Evolutionary conservation across 2,888 invertebrate genomes (phyloP).

Genomic region (Arge pagana): DNA sequence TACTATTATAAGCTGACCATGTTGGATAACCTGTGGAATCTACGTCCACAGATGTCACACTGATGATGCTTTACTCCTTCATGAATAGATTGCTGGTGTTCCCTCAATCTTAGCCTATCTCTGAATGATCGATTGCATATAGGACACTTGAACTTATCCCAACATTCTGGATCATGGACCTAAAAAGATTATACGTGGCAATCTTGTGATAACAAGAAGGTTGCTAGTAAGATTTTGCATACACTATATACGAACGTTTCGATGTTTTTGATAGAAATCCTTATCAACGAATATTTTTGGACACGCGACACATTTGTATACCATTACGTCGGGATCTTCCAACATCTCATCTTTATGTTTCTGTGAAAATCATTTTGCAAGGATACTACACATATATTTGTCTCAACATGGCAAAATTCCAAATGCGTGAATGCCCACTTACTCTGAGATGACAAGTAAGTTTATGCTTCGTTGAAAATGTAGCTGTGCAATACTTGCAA

Average conservation of each 20-base stretch:
- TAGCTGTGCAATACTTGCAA: slow-evolving; percentile 37
- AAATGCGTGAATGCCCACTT: slow-evolving; percentile 1
- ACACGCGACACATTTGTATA: slow-evolving; percentile 39
- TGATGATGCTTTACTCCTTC: slow-evolving; percentile 40
- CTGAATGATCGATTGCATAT: slow-evolving; percentile 40
- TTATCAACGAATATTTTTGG: slow-evolving; percentile 41
- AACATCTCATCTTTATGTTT: slow-evolving; percentile 40
- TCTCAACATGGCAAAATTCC: not conserved
- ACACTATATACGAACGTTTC: slow-evolving; percentile 40
- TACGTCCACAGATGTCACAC: slow-evolving; percentile 40
- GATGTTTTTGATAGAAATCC: slow-evolving; percentile 40
- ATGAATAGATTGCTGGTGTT: slow-evolving; percentile 40
- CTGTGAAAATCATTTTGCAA: slow-evolving; percentile 24
- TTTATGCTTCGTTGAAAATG: slow-evolving; percentile 35
- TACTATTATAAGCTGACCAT: slow-evolving; percentile 32
- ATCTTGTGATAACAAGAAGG: too few relatives aligned
- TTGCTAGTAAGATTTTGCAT: too few relatives aligned
- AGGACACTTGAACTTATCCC: slow-evolving; percentile 28
- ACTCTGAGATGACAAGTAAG: slow-evolving; percentile 36
- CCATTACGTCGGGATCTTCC: slow-evolving; percentile 33
- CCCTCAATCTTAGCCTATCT: slow-evolving; percentile 36
- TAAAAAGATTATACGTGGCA: slow-evolving; percentile 10
- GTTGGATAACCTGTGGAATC: slow-evolving; percentile 40
- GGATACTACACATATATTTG: too few relatives aligned
- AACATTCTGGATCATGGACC: slow-evolving; percentile 28